Evolutionary conservation across 2,797 vertebrate genomes (phyloP).

Genomic region (Neopelma chrysocephalum): DNA sequence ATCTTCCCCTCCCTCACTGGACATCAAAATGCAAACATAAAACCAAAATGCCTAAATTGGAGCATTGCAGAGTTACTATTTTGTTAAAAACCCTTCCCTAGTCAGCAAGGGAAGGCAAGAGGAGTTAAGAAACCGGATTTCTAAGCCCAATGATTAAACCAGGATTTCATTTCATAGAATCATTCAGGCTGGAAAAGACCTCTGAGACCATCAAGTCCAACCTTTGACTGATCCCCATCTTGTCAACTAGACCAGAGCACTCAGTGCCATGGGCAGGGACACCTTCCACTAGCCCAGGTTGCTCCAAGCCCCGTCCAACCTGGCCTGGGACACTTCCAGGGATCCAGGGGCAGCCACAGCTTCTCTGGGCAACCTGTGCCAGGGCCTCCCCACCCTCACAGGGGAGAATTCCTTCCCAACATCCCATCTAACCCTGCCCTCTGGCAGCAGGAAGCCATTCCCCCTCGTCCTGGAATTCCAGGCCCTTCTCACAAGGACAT

Average conservation of each 20-base stretch:
- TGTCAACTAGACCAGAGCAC: not conserved
- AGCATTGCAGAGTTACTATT: not conserved
- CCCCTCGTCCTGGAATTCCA: not conserved
- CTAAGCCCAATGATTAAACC: not conserved
- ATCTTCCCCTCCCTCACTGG: not conserved
- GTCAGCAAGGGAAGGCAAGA: not conserved
- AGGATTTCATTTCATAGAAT: not conserved
- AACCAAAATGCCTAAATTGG: not conserved
- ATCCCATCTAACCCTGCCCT: accelerated
- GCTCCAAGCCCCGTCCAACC: accelerated
- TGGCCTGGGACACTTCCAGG: not conserved
- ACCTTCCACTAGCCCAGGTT: accelerated
- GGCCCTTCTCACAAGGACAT: not conserved
- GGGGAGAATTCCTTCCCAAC: accelerated
- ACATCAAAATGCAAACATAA: not conserved
- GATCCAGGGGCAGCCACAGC: not conserved
- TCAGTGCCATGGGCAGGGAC: not conserved
- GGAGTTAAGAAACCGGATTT: not conserved
- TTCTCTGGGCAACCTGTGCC: not conserved
- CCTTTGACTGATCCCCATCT: not conserved
- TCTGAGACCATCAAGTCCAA: not conserved
- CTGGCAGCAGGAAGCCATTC: not conserved
- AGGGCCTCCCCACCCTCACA: accelerated
- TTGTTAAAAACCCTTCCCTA: not conserved
- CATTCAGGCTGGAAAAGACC: not conserved